Evolutionary conservation across 1,140 invertebrate genomes (phyloP), one percentile per base, ranked within the genome.

Genomic region (Lasioglossum albipes): DNA sequence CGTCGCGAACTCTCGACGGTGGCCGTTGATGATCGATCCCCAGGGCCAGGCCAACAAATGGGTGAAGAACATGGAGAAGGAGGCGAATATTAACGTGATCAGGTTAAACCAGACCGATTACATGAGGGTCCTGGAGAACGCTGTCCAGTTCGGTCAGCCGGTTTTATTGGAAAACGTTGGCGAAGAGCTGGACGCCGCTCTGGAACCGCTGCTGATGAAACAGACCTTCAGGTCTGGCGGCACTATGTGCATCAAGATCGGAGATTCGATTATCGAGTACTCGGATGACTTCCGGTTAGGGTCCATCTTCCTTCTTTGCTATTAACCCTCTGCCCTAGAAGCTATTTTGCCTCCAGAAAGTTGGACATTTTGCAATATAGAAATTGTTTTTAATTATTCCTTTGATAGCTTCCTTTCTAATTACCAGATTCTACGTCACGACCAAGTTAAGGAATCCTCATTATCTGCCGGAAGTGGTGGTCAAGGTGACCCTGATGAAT

Each of bases 1-100:
- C 87, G 96, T 97, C 22, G 91, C 95, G 87, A 96, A 96, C 89
- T 96, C 97, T 2, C 95, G 97, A 75, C 95, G 98, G 81, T 97
- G 97, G 96, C 97, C 98, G 0, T 91, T 99, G 31, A 97, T 99
- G 96, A 98, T 99, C 88, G 98, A 99, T 94, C 98, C 98, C 0
- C 97, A 99, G 94, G 96, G 96, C 7, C 98, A 99, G 92, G 98
- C 98, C 0, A 98, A 98, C 85, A 97, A 98, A 89, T 99, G 98
- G 98, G 95, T 99, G 7, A 98, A 98, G 93, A 98, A 98, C 91
- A 97, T 97, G 95, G 97, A 99, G 93, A 98, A 97, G 90, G 95
- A 95, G 18, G 96, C 96, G 65, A 97, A 97, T 91, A 93, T 99
- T 20, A 95, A 95, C 77, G 94, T 98, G 3, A 96, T 98, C 52